Base-by-base conservation (phyloP, 2,797 vertebrate genomes). In the Catharus ustulatus region DNA sequence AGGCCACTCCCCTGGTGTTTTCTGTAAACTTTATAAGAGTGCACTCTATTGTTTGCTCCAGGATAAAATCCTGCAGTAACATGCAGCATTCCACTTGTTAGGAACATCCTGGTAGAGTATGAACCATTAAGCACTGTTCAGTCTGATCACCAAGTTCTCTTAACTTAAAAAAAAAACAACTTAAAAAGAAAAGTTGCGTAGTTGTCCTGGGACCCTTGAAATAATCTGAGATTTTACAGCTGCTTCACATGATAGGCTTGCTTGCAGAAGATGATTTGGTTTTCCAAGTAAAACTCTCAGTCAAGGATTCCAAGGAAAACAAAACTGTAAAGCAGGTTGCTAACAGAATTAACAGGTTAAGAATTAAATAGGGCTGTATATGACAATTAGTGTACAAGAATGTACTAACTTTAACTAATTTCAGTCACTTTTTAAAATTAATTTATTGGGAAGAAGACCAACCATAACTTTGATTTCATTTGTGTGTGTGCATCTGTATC, bases 401-500 rank as follows among this genome's bases (percentile, higher is more conserved):
- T 4, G 9, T 10, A 32, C 24, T 34, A 3, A 49, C 10, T 79
- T 87, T 27, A 34, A 69, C 24, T 34, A 51, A 36, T 36, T 61
- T 52, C 18, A n/a, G 30, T 48, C 57, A 52, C 22, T 14, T 68
- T 80, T 87, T 45, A 24, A 11, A 67, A 57, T 19, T 1, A 61
- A 12, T 32, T 72, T 51, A 34, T 43, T 40, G 29, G 13, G 17
- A 52, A 76, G 32, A 57, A 71, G 11, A 22, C 32, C 30, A 80
- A 15, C 24, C 20, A 43, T 30, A 68, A 52, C 6, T 45, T 49
- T 27, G 20, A 87, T 32, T 80, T 63, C 13, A 43, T 12, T 15
- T 52, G 17, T 79, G 16, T 23, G 13, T 8, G 1, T 30, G 30
- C 4, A 24, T 3, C 17, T 1, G 2, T 26, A 29, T 15, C 10